Evolutionary conservation across 2,797 vertebrate species (phyloP).

Genomic region (Artibeus jamaicensis): DNA sequence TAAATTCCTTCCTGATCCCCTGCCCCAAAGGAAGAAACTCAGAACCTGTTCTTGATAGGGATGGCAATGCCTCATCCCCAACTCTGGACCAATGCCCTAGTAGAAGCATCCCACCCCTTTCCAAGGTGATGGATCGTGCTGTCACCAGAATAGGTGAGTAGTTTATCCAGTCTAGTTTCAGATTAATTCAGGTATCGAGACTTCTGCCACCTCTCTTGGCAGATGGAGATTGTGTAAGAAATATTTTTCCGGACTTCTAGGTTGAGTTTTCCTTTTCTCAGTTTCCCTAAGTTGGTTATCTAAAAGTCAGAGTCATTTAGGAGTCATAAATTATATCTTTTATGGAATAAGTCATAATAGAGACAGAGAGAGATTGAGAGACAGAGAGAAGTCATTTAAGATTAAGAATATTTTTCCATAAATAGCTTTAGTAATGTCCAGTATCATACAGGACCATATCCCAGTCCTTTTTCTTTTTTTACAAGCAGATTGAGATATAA

Average conservation of each 20-base stretch:
- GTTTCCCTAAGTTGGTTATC: background rate
- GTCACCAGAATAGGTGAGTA: background rate
- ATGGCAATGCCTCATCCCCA: background rate
- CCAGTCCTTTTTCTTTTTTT: background rate
- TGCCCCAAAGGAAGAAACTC: background rate
- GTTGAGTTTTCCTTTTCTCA: background rate
- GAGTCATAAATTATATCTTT: background rate
- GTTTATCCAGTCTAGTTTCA: background rate
- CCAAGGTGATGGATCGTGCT: background rate
- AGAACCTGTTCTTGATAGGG: background rate
- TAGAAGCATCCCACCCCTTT: background rate
- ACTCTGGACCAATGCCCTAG: background rate
- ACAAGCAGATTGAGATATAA: background rate
- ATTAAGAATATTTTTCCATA: background rate
- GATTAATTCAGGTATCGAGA: background rate
- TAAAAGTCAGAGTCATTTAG: background rate
- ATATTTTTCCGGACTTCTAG: conserved; percentile 2
- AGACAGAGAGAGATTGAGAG: background rate
- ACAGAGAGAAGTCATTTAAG: background rate
- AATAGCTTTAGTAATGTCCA: background rate
- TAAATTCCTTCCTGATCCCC: background rate
- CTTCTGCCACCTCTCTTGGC: background rate
- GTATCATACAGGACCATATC: too few species aligned
- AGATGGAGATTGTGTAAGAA: background rate
- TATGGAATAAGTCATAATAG: background rate